Percentiles rank a stretch among this genome's conserved stretches.
phyloP scores from a whole-genome alignment of 2,113 vertebrate species.

The Aix galericulata region DNA sequence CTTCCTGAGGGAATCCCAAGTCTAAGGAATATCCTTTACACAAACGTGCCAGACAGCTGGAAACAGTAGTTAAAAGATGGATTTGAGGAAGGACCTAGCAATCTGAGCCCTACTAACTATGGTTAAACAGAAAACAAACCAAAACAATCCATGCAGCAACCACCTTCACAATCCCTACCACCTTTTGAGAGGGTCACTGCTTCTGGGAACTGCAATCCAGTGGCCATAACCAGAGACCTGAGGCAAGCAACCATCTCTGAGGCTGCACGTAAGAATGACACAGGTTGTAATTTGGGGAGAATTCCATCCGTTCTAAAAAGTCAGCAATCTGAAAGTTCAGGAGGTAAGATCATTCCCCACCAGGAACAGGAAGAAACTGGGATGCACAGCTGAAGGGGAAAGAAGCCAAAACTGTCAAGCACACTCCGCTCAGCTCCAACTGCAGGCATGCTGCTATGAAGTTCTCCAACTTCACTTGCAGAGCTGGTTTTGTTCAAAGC shows the following conservation, averaged over 20 bases:
- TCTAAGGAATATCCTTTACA: neutral
- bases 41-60: neutral
- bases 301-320: slow-evolving; percentile 7
- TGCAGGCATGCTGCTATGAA: neutral
- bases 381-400: neutral
- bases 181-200: neutral
- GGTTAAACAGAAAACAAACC: neutral
- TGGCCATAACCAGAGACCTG: neutral
- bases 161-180: neutral
- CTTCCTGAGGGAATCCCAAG: neutral
- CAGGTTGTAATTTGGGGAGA: neutral
- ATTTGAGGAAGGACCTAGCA: neutral
- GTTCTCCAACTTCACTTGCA: neutral
- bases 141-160: neutral
- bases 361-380: slow-evolving; percentile 9
- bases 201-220: neutral
- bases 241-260: neutral
- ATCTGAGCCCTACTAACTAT: neutral
- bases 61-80: neutral
- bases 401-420: neutral
- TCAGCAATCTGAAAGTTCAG: neutral
- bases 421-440: neutral
- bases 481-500: neutral
- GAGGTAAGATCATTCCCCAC: neutral
- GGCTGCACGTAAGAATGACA: neutral